Conservation (phyloP, 2,888 invertebrate species). For the Meteorus colon region DNA sequence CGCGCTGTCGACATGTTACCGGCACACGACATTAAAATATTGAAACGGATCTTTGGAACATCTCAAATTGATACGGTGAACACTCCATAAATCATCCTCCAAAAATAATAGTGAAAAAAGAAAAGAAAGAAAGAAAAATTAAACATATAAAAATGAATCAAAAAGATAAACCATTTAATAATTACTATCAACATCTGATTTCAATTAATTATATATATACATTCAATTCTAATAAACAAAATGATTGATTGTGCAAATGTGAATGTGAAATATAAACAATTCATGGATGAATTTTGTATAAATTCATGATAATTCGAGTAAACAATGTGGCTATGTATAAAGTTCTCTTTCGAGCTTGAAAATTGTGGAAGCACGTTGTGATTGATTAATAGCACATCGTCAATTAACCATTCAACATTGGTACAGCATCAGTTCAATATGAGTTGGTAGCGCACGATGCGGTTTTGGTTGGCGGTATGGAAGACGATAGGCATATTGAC, state of each 20-base stretch:
- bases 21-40: slow-evolving; percentile 24
- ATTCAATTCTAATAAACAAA: background rate
- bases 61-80: slow-evolving; percentile 2
- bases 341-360: background rate
- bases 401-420: slow-evolving; percentile 15
- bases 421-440: background rate
- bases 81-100: background rate
- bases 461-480: slow-evolving; percentile 7
- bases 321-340: background rate
- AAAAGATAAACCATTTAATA: background rate
- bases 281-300: background rate
- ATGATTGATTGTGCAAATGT: background rate
- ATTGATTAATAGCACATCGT: slow-evolving; percentile 8
- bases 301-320: background rate
- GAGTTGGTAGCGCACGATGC: slow-evolving; percentile 3
- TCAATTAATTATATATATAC: background rate
- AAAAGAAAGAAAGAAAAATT: background rate
- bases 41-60: slow-evolving; percentile 9
- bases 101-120: background rate
- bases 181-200: background rate
- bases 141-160: background rate
- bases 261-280: background rate
- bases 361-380: background rate
- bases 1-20: slow-evolving; percentile 65
- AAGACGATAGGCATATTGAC: slow-evolving; percentile 13